phyloP scores from a whole-genome alignment of 1,140 invertebrate species.

The Microplitis demolitor region DNA sequence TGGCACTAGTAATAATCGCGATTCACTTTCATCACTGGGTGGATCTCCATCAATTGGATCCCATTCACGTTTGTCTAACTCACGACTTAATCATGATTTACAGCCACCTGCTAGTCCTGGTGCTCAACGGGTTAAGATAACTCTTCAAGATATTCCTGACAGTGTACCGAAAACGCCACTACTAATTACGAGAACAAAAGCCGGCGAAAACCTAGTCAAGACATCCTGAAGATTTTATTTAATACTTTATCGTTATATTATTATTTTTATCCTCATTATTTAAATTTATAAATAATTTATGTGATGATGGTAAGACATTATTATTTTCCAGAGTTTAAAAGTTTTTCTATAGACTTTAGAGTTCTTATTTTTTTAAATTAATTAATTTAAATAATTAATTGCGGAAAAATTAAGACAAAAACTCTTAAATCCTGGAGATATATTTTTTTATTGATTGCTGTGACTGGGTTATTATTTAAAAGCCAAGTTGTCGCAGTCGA shows the following conservation, averaged over 20 bases:
- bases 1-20: background rate
- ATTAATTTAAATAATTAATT: background rate
- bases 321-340: too few relatives aligned
- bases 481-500: too few relatives aligned
- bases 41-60: constrained; percentile 32
- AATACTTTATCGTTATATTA: background rate
- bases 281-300: too few relatives aligned
- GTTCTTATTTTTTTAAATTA: background rate
- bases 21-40: constrained; percentile 29
- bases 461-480: too few relatives aligned
- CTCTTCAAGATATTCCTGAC: constrained; percentile 56
- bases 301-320: too few relatives aligned
- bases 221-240: constrained; percentile 40
- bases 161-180: constrained; percentile 59
- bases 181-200: constrained; percentile 54
- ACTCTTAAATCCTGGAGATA: too few relatives aligned
- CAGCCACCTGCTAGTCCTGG: constrained; percentile 48
- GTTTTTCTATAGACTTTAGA: too few relatives aligned
- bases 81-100: constrained; percentile 28
- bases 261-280: background rate
- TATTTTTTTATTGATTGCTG: background rate
- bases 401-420: too few relatives aligned
- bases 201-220: constrained; percentile 58
- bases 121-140: constrained; percentile 59
- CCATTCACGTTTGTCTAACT: constrained; percentile 12